Base-by-base conservation (phyloP, 2,888 invertebrate genomes). In the Apamea crenata region DNA sequence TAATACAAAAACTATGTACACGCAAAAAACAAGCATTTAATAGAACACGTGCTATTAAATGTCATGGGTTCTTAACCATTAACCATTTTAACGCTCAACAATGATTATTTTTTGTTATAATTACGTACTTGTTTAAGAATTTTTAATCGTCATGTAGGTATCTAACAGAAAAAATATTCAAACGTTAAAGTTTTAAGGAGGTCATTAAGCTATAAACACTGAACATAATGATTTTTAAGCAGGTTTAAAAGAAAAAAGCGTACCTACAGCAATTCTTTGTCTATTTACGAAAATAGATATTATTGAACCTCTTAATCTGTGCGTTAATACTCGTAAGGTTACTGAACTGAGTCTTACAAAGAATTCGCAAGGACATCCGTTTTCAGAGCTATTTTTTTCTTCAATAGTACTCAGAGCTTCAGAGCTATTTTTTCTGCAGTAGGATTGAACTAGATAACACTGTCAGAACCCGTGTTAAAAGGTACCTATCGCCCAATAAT, bases 11-110 rank as follows among this genome's bases (percentile, higher is more conserved):
- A 83, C 63, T 29, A 47, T 12, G 14, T 53, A 61, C 56, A 53
- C 10, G 25, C 63, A 85, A 87, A 86, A 84, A 80, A 53, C 71
- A 76, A 59, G 36, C 18, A 69, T 21, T 75, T 86, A 86, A 74
- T 78, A 69, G 59, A 83, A 79, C 44, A 47, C 59, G 53, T 80
- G 53, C 29, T 53, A 16, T 65, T 78, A 68, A 79, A 83, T 83
- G 73, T 71, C 63, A 76, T 76, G 79, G 61, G 56, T 86, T 78
- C 56, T 53, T n/a, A 83, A 65, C 71, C 65, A 86, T 53, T n/a
- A 83, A 65, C 71, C 65, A 86, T 67, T 78, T 66, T 50, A 68
- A 65, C 21, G n/a, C 56, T 50, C 10, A 70, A 81, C 68, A 85
- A 75, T 69, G 18, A n/a, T 25, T 1, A 0, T 44, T 75, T 83